Percentiles rank a stretch among this genome's conserved stretches.
Evolutionary conservation across 2,113 vertebrate genomes (phyloP).

Genomic region (Carlito syrichta): DNA sequence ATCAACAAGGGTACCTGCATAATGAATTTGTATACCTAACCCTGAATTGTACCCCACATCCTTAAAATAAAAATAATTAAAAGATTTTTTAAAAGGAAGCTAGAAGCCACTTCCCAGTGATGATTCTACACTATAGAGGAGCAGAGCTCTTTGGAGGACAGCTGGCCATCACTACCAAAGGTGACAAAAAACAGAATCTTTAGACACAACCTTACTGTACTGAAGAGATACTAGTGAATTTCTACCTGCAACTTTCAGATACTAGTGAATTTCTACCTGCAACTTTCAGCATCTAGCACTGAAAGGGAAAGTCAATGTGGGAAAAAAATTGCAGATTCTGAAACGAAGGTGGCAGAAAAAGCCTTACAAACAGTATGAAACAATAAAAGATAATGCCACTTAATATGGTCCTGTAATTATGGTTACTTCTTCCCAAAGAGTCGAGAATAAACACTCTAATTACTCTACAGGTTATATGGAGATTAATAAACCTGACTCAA

Average conservation of each 20-base stretch:
- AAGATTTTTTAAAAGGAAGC: no score
- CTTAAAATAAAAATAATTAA: no score
- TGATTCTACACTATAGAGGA: not conserved
- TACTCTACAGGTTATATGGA: constrained; percentile 72
- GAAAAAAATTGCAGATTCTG: constrained; percentile 25
- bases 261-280: not conserved
- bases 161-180: not conserved
- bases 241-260: not conserved
- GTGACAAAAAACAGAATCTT: not conserved
- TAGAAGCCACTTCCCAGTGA: not conserved
- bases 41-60: no score
- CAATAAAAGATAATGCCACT: constrained; percentile 71
- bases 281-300: not conserved
- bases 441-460: constrained; percentile 71
- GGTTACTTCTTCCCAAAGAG: constrained; percentile 70
- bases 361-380: constrained; percentile 52
- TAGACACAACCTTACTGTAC: not conserved
- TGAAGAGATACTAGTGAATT: not conserved
- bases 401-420: constrained; percentile 74
- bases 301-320: not conserved
- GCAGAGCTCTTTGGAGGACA: not conserved
- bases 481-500: constrained; percentile 70
- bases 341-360: constrained; percentile 53
- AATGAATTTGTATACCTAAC: no score
- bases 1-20: no score